Evolutionary conservation across 2,888 invertebrate species (phyloP).

Genomic region (Priapulus caudatus): DNA sequence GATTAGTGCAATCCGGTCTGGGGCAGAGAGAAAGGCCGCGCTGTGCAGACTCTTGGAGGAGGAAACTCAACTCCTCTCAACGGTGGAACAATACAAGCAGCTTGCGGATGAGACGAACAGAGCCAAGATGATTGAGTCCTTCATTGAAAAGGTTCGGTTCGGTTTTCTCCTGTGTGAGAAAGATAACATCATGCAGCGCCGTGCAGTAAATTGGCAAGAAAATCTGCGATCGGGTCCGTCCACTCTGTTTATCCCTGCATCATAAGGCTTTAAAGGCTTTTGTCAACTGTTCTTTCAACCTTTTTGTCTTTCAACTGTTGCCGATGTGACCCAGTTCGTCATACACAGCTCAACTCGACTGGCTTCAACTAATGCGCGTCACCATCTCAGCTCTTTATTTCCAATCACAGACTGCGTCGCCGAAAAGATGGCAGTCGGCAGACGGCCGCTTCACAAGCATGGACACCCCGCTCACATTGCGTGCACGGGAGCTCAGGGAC

Average conservation of each 20-base stretch:
- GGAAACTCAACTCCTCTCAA: conserved; percentile 39
- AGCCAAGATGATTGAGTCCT: conserved; percentile 31
- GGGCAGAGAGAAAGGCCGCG: conserved; percentile 40
- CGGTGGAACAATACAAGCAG: conserved; percentile 38
- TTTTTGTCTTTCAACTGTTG: no score
- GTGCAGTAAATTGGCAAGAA: no score
- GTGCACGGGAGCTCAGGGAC: conserved; percentile 58
- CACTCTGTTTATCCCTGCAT: no score
- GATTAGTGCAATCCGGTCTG: conserved; percentile 34
- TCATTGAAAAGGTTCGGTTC: conserved; percentile 33
- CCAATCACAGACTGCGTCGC: conserved; percentile 35
- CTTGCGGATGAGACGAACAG: conserved; percentile 34
- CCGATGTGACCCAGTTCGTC: no score
- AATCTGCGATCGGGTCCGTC: no score
- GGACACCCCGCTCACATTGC: conserved; percentile 67
- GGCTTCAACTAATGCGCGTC: no score
- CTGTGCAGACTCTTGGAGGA: conserved; percentile 38
- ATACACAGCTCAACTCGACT: no score
- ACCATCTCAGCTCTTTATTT: no score
- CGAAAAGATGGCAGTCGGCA: conserved; percentile 61
- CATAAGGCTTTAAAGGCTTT: no score
- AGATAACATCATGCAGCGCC: no score
- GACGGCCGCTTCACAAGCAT: conserved; percentile 57
- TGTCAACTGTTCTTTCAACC: no score
- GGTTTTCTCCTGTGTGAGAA: conserved; percentile 7